A percentile compares a stretch with the other conserved stretches of the same genome.
These are phyloP conservation scores for Pollimyrus isidori DNA, from an alignment of 2,113 vertebrate genomes.

Conservation along the genomic window DNA sequence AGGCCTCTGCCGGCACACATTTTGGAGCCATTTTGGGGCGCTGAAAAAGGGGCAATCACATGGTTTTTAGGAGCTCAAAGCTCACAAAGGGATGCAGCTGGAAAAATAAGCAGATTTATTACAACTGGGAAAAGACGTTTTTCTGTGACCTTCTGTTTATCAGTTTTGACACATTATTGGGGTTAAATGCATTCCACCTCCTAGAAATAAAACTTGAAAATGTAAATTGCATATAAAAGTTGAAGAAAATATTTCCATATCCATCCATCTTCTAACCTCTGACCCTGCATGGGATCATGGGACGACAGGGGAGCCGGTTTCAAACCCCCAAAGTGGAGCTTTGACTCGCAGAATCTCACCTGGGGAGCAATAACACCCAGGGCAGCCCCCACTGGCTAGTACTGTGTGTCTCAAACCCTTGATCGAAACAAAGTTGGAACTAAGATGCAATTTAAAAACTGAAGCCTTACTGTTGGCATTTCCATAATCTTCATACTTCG, in stretches of 20 bases:
- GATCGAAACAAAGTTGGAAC: background rate
- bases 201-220: background rate
- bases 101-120: background rate
- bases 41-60: background rate
- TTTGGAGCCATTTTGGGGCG: background rate
- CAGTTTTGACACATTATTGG: background rate
- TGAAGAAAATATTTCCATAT: background rate
- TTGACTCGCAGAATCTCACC: background rate
- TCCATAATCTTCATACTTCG: background rate
- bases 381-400: background rate
- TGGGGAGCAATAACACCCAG: background rate
- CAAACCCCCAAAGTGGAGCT: background rate
- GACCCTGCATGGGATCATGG: background rate
- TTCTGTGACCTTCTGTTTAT: background rate
- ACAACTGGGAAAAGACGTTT: background rate
- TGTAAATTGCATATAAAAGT: background rate
- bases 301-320: background rate
- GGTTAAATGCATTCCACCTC: background rate
- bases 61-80: background rate
- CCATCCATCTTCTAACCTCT: background rate
- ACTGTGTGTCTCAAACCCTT: background rate
- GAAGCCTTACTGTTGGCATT: background rate
- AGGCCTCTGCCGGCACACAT: background rate
- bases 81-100: background rate
- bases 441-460: background rate